A percentile compares a stretch with the other conserved stretches of the same genome.
Evolutionary conservation across 2,113 vertebrate genomes (phyloP).

Genomic region (Dromas ardeola): DNA sequence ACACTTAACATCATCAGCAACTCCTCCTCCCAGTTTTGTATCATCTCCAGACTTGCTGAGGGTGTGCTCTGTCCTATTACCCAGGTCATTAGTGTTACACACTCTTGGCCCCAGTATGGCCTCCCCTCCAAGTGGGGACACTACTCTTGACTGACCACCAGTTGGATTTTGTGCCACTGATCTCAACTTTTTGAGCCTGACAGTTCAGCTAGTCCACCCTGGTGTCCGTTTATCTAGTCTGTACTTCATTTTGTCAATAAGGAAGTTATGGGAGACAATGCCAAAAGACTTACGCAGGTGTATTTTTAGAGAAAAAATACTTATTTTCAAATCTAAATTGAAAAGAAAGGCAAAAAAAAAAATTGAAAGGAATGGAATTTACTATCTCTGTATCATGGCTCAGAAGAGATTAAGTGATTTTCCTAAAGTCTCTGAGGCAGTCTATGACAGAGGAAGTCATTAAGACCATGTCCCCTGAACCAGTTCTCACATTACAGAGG

Average conservation of each 20-base stretch:
- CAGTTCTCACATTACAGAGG: not conserved
- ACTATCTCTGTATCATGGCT: not conserved
- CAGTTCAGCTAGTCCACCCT: not conserved
- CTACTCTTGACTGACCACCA: not conserved
- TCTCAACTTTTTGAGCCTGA: not conserved
- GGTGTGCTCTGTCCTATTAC: not conserved
- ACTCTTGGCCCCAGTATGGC: not conserved
- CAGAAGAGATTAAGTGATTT: conserved; percentile 28
- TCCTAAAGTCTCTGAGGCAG: conserved; percentile 31
- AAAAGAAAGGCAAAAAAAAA: not conserved
- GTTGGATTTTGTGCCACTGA: not conserved
- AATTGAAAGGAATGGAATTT: not conserved
- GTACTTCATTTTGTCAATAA: not conserved
- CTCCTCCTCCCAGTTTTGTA: not conserved
- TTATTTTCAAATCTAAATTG: not conserved
- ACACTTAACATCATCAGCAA: not conserved
- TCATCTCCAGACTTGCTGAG: not conserved
- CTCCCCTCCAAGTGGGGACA: not conserved
- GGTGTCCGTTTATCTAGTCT: not conserved
- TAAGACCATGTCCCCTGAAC: not conserved
- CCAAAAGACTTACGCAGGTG: not conserved
- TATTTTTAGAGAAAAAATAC: not conserved
- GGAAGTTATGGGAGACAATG: not conserved
- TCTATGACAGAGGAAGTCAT: conserved; percentile 30
- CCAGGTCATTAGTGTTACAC: not conserved